These are phyloP conservation scores for Hyppa rectilinea DNA, from an alignment of 2,888 invertebrate species.

Conservation along the genomic window DNA sequence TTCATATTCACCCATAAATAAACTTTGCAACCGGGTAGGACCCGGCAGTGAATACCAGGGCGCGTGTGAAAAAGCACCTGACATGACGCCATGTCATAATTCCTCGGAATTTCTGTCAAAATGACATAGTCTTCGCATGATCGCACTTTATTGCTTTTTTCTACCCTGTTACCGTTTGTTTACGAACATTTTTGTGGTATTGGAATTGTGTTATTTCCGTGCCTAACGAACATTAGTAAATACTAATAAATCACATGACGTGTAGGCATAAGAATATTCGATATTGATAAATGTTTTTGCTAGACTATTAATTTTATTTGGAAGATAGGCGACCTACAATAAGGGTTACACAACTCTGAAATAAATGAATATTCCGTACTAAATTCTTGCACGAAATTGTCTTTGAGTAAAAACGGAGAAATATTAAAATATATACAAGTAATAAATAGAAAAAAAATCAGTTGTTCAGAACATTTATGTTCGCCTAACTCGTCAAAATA, in stretches of 20 bases:
- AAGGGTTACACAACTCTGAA: not conserved
- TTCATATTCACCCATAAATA: not conserved
- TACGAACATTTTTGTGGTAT: slow-evolving; percentile 35
- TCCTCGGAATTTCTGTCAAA: slow-evolving; percentile 20
- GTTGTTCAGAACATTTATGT: no score
- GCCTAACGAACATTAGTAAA: slow-evolving; percentile 37
- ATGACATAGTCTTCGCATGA: slow-evolving; percentile 35
- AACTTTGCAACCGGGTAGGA: not conserved
- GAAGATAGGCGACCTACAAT: not conserved
- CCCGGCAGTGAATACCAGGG: not conserved
- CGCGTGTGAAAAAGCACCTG: slow-evolving; percentile 4
- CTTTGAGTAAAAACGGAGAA: not conserved
- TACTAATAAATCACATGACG: slow-evolving; percentile 42
- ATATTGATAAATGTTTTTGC: slow-evolving; percentile 33
- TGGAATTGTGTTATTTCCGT: slow-evolving; percentile 49
- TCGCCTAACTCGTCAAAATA: no score
- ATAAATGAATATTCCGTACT: not conserved
- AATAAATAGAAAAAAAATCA: no score
- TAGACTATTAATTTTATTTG: slow-evolving; percentile 12
- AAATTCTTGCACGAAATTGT: not conserved
- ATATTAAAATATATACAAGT: no score
- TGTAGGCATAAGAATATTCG: slow-evolving; percentile 11
- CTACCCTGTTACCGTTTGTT: slow-evolving; percentile 17
- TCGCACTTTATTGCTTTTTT: slow-evolving; percentile 53
- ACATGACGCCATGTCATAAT: slow-evolving; percentile 14